Conservation (phyloP, 2,888 invertebrate species). For the Beris morrisii region DNA sequence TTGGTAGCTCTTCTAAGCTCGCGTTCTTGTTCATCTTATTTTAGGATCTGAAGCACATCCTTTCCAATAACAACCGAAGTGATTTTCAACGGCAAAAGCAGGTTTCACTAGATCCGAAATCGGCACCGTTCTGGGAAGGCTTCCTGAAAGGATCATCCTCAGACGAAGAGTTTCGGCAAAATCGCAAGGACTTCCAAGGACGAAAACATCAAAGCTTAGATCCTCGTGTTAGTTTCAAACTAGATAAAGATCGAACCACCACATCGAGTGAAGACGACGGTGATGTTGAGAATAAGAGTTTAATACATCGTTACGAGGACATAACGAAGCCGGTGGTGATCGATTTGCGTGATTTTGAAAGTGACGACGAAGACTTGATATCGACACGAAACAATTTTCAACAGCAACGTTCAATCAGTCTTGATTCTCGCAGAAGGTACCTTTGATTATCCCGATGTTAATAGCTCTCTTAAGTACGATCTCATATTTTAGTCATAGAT, state of each 20-base stretch:
- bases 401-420: conserved; percentile 64
- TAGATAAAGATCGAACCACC: conserved; percentile 54
- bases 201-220: conserved; percentile 57
- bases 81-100: conserved; percentile 57
- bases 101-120: conserved; percentile 55
- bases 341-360: conserved; percentile 52
- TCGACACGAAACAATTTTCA: conserved; percentile 64
- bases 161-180: conserved; percentile 55
- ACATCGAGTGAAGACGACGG: conserved; percentile 53
- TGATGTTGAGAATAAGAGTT: conserved; percentile 53
- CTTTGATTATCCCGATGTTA: not conserved
- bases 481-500: conserved; percentile 48
- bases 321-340: conserved; percentile 56
- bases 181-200: conserved; percentile 54
- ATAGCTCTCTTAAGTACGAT: conserved; percentile 1
- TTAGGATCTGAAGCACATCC: conserved; percentile 52
- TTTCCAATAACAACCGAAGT: conserved; percentile 53
- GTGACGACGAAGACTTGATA: conserved; percentile 59
- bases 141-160: conserved; percentile 55
- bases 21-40: conserved; percentile 19
- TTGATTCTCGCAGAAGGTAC: conserved; percentile 64
- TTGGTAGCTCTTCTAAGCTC: not conserved
- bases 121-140: conserved; percentile 54
- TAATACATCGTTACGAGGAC: conserved; percentile 53
- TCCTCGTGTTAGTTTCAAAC: conserved; percentile 55